These are phyloP conservation scores for Ooceraea biroi DNA, from an alignment of 1,140 invertebrate genomes.

Conservation along the genomic window DNA sequence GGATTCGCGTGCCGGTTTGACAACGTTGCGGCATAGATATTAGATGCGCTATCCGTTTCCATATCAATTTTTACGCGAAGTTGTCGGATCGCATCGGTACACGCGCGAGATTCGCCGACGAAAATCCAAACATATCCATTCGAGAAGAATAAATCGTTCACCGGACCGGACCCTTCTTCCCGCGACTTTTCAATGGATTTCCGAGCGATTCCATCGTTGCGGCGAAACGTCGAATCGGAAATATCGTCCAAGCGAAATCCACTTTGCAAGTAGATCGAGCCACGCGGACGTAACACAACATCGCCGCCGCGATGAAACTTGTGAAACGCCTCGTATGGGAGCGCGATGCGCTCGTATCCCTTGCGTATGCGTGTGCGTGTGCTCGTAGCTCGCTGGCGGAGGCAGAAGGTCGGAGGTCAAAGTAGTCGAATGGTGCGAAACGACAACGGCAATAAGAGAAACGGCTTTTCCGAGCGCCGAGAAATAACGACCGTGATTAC, in stretches of 20 bases:
- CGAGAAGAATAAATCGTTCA: no score
- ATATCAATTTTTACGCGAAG: neutral
- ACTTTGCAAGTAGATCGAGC: slow-evolving; percentile 13
- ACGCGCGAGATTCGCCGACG: neutral
- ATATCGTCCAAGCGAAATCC: no score
- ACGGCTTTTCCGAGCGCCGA: slow-evolving; percentile 49
- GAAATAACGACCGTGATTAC: slow-evolving; percentile 52
- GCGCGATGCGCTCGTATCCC: slow-evolving; percentile 28
- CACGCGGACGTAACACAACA: neutral
- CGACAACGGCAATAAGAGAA: slow-evolving; percentile 63
- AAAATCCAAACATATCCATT: no score
- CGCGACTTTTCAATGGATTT: no score
- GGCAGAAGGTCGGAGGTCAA: slow-evolving; percentile 54
- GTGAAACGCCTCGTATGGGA: neutral
- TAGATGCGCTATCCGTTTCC: neutral
- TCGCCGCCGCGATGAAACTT: slow-evolving; percentile 12
- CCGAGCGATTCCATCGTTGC: no score
- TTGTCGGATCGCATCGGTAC: neutral
- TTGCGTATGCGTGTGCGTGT: neutral
- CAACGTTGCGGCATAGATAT: neutral
- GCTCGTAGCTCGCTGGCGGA: slow-evolving; percentile 5
- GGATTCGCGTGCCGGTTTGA: neutral
- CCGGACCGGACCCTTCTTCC: no score
- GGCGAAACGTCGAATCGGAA: no score
- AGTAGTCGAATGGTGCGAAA: slow-evolving; percentile 58